Conservation (phyloP, 1,140 invertebrate genomes). For the Drosophila yakuba region DNA sequence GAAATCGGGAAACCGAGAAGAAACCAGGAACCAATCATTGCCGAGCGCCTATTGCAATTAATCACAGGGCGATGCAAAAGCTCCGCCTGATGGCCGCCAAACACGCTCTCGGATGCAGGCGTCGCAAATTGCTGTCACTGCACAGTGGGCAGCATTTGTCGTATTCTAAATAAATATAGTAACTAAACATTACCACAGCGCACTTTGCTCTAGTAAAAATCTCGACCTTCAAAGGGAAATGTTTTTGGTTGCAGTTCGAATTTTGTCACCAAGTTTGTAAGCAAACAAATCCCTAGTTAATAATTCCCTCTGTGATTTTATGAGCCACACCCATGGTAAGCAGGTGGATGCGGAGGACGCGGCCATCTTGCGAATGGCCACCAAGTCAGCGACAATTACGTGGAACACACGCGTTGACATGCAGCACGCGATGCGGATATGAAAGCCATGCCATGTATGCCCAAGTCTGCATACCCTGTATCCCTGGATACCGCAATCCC, state of each 20-base stretch:
- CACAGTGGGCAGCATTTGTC: conserved; percentile 28
- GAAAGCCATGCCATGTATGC: conserved; percentile 39
- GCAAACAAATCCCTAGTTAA: neutral
- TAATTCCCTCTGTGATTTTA: neutral
- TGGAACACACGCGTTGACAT: conserved; percentile 81
- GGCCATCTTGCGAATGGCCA: conserved; percentile 61
- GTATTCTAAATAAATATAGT: no score
- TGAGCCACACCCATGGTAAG: conserved; percentile 6
- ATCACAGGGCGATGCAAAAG: conserved; percentile 69
- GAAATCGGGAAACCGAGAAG: no score
- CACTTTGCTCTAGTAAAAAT: no score
- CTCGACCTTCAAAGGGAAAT: no score
- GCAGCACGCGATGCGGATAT: conserved; percentile 79
- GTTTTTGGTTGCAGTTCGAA: no score
- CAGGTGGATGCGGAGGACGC: conserved; percentile 22
- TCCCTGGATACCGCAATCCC: conserved; percentile 6
- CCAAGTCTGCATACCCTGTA: neutral
- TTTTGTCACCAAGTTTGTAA: neutral
- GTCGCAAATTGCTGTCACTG: conserved; percentile 48
- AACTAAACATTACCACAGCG: no score
- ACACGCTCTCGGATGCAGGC: conserved; percentile 54
- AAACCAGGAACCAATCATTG: conserved; percentile 80
- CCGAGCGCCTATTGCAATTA: conserved; percentile 67
- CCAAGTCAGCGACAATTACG: conserved; percentile 69
- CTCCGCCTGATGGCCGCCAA: conserved; percentile 61